phyloP scores from a whole-genome alignment of 2,888 invertebrate genomes.

The Cyclophora albipunctata region DNA sequence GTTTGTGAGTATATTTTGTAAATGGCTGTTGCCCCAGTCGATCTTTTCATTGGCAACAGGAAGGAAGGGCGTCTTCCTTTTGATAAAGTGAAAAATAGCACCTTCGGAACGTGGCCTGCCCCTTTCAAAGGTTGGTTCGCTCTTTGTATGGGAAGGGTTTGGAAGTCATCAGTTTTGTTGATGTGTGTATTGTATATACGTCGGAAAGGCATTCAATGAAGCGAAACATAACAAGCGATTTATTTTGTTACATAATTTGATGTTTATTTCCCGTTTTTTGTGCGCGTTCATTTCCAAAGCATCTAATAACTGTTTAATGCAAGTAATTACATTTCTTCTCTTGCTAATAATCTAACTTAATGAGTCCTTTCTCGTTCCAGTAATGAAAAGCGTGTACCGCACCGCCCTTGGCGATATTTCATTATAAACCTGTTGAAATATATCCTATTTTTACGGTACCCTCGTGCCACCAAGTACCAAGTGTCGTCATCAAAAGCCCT shows the following conservation, averaged over 20 bases:
- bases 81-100: conserved; percentile 70
- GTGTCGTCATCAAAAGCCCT: conserved; percentile 65
- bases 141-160: conserved; percentile 34
- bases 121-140: conserved; percentile 32
- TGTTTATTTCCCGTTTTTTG: no score
- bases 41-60: conserved; percentile 55
- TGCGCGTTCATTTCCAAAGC: no score
- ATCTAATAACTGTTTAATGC: no score
- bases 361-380: no score
- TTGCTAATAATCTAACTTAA: no score
- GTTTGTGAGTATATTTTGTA: conserved; percentile 33
- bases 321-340: no score
- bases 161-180: conserved; percentile 25
- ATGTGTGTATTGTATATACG: conserved; percentile 11
- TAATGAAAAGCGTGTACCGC: not conserved
- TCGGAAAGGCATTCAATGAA: not conserved
- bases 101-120: conserved; percentile 49
- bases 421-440: conserved; percentile 33
- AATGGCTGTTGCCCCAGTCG: conserved; percentile 46
- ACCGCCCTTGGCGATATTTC: conserved; percentile 1
- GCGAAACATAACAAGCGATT: no score
- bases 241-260: no score
- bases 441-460: conserved; percentile 30
- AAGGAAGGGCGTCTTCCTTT: conserved; percentile 61
- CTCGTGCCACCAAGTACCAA: conserved; percentile 34